Base-by-base conservation (phyloP, 1,140 invertebrate genomes). In the Drosophila athabasca region DNA sequence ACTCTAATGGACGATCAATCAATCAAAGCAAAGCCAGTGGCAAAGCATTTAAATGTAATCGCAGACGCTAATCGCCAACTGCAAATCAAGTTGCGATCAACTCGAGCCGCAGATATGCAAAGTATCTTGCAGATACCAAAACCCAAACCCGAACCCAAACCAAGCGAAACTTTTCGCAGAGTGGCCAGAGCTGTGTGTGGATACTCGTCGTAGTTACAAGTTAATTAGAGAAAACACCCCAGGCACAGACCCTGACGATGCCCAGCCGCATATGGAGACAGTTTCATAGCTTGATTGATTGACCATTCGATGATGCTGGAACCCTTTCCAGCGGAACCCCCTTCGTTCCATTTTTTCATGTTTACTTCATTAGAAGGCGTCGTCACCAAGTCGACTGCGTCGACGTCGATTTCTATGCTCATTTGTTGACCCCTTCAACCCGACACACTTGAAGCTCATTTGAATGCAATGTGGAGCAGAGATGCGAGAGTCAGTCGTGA, bases 31-130 rank as follows among this genome's bases (percentile, higher is more conserved):
- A 6, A 68, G 78, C 82, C 78, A 80, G 59, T 76, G 78, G 82
- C 82, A 82, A 39, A 88, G 71, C 83, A 87, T 88, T 87, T 87
- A 77, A 82, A 88, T 82, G 76, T 69, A 85, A 85, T 76, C 80
- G 48, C 46, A 76, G 81, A 58, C 64, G 67, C 64, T 84, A 85
- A 84, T 84, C 80, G 80, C 62, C 26, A 60, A 44, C 57, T 65
- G 60, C 74, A 87, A 85, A 80, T 85, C 80, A 84, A 84, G 69
- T 79, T 78, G 70, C 64, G 65, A 75, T 72, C 71, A 31, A 59
- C 49, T 57, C 54, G 48, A 55, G 46, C 24, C 70, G 29, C 51
- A 76, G 62, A 76, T 83, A 83, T 83, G 65, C 70, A 83, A 83
- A 71, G 31, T 75, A 82, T 43, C 53, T 57, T 22, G 22, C 53